Base-by-base conservation (phyloP, 53 echinoderm and acorn worm genomes). In the Patiria pectinifera region DNA sequence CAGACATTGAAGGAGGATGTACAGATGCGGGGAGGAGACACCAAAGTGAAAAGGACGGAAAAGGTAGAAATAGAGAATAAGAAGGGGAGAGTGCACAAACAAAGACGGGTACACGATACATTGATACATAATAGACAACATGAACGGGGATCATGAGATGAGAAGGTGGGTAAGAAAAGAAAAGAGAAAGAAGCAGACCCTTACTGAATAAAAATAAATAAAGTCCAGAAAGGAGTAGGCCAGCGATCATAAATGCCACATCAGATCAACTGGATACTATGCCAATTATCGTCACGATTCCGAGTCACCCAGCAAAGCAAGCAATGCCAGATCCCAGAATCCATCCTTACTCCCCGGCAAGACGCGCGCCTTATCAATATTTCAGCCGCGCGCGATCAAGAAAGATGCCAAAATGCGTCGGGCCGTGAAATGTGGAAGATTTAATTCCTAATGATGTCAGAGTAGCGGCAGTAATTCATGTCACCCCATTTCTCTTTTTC, bases 361-460 rank as follows among this genome's bases (percentile, higher is more conserved):
- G 72, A 74, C 4, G 49, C 46, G 11, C 2, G 14, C 48, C 15
- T 24, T 48, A 90, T 90, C 66, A 69, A 81, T 90, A 81, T 90
- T 81, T 66, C 80, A 90, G 90, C 24, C 48, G 23, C 69, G 16
- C 90, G 8, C 8, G 90, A 3, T 72, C 80, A 21, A 21, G 81
- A 35, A 66, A 48, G 62, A 86, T 63, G 74, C 74, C 6, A 8
- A 72, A 72, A 69, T 46, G 80, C 81, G 66, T 62, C 90, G 23
- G 69, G 63, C 90, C 69, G 80, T 90, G 81, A 62, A 90, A 90
- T 80, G 49, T 48, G 53, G 53, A 45, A 80, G 80, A 81, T 81
- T 90, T 80, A 90, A 90, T 90, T 80, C 70, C 90, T 80, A 81
- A 63, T 81, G 90, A 90, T 16, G 87, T 48, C 69, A 26, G 77